A percentile compares a stretch with the other conserved stretches of the same genome.
phyloP scores from a whole-genome alignment of 1,140 invertebrate species.

The Phthorimaea operculella region DNA sequence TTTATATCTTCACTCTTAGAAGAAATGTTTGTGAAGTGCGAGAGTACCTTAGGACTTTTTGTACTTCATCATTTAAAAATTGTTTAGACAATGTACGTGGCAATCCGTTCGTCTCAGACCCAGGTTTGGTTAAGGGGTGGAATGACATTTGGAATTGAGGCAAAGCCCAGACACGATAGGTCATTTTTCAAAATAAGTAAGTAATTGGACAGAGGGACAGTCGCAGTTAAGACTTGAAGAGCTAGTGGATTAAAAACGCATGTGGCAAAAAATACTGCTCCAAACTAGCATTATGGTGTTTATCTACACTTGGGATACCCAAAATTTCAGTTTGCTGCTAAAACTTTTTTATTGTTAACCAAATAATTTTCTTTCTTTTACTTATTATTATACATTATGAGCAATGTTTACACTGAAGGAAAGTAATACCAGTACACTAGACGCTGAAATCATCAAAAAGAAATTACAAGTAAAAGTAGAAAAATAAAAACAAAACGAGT shows the following conservation, averaged over 20 bases:
- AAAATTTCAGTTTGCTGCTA: too few species aligned
- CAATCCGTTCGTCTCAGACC: conserved; percentile 57
- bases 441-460: too few species aligned
- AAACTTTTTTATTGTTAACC: too few species aligned
- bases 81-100: conserved; percentile 62
- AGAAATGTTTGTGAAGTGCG: conserved; percentile 12
- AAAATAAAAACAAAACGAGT: conserved; percentile 25
- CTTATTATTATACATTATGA: too few species aligned
- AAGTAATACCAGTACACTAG: too few species aligned
- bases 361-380: too few species aligned
- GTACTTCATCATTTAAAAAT: conserved; percentile 48
- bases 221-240: too few species aligned
- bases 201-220: neutral
- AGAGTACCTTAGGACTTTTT: conserved; percentile 18
- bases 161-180: conserved; percentile 44
- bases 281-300: too few species aligned
- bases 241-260: too few species aligned
- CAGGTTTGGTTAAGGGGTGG: conserved; percentile 61
- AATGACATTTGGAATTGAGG: conserved; percentile 60
- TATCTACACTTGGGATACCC: too few species aligned
- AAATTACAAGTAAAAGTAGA: neutral
- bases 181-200: conserved; percentile 58
- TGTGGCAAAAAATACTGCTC: too few species aligned
- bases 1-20: conserved; percentile 14
- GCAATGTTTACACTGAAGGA: too few species aligned